A percentile compares a stretch with the other conserved stretches of the same genome.
Conservation (phyloP, 2,113 vertebrate genomes). For the Eolophus roseicapilla region DNA sequence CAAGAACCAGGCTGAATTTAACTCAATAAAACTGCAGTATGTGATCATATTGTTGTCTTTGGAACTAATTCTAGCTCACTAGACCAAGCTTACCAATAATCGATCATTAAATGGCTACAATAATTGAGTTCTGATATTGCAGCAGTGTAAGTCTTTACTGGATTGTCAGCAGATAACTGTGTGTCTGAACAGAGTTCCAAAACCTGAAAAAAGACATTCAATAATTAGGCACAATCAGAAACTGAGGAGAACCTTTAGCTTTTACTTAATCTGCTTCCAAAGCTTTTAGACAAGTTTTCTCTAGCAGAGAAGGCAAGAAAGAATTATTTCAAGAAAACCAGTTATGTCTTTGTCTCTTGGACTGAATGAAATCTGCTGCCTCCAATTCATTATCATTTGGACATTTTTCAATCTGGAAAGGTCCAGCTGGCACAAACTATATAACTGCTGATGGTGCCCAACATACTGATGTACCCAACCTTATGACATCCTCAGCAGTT, state of each 20-base stretch:
- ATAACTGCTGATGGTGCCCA: neutral
- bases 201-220: neutral
- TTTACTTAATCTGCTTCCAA: neutral
- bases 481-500: neutral
- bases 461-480: neutral
- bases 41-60: neutral
- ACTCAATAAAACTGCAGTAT: neutral
- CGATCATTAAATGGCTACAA: fast-evolving
- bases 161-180: neutral
- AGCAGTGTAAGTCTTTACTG: neutral
- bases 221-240: neutral
- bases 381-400: neutral
- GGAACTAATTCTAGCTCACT: neutral
- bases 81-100: neutral
- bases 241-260: neutral
- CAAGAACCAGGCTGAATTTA: neutral
- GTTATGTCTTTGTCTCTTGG: neutral
- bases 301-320: neutral
- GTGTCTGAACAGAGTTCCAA: neutral
- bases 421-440: neutral
- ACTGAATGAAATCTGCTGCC: neutral
- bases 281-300: neutral
- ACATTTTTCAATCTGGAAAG: neutral
- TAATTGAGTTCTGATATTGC: neutral
- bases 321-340: neutral